Percentiles rank a stretch among this genome's conserved stretches.
Evolutionary conservation across 2,888 invertebrate genomes (phyloP).

Genomic region (Nemurella pictetii): DNA sequence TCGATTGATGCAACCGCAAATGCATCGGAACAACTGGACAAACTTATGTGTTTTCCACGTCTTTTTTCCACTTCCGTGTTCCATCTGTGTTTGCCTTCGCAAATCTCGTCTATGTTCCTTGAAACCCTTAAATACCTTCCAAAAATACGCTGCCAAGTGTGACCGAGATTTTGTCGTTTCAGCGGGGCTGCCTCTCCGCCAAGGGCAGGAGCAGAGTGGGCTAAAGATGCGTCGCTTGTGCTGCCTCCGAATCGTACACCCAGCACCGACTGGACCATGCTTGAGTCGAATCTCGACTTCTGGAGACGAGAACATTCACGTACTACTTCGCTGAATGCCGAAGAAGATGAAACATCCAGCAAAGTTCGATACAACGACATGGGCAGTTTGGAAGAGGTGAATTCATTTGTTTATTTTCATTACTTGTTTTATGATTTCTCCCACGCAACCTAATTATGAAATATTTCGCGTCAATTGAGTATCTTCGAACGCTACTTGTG

Average conservation of each 20-base stretch:
- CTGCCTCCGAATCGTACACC: conserved; percentile 40
- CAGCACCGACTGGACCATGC: conserved; percentile 44
- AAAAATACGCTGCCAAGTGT: not conserved
- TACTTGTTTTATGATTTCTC: no score
- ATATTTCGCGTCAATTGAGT: no score
- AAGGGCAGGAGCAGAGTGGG: conserved; percentile 27
- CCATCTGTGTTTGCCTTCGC: no score
- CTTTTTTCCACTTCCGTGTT: not conserved
- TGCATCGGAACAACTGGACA: no score
- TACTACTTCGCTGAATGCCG: conserved; percentile 40
- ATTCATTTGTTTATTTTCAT: not conserved
- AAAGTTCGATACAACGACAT: conserved; percentile 55
- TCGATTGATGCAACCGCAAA: no score
- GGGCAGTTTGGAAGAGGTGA: conserved; percentile 54
- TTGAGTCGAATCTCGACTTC: conserved; percentile 44
- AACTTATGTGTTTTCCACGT: not conserved
- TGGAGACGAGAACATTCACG: conserved; percentile 41
- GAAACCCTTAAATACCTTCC: not conserved
- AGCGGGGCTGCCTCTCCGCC: not conserved
- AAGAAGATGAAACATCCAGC: conserved; percentile 46
- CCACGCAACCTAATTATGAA: no score
- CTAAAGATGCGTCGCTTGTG: not conserved
- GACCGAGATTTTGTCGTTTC: not conserved
- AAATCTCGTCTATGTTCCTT: no score
- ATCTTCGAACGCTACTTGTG: no score